phyloP scores from a whole-genome alignment of 2,888 invertebrate genomes.

The Noctua janthina region DNA sequence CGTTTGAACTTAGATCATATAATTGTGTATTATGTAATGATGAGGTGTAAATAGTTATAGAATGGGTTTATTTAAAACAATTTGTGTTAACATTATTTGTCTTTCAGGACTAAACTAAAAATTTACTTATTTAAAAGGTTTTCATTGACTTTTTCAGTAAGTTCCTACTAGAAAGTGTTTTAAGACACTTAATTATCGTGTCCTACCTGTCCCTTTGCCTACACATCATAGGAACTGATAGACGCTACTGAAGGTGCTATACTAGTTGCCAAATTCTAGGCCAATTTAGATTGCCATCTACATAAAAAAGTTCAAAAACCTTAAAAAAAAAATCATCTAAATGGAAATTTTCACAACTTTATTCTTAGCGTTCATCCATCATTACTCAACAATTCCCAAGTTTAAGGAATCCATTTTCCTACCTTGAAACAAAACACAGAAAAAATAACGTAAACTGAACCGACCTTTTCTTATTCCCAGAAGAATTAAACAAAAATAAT shows the following conservation, averaged over 20 bases:
- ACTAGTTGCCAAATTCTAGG: neutral
- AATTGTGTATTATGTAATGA: conserved; percentile 19
- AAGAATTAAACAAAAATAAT: conserved; percentile 41
- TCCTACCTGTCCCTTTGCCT: neutral
- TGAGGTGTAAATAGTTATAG: neutral
- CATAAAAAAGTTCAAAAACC: neutral
- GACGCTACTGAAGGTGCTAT: neutral
- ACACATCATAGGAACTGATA: neutral
- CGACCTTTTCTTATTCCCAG: conserved; percentile 35
- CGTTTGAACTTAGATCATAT: conserved; percentile 31
- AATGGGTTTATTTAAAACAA: neutral
- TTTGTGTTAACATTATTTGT: neutral
- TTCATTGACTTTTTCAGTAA: neutral
- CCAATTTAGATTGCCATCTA: neutral
- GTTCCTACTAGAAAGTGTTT: neutral
- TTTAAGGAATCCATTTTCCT: conserved; percentile 8
- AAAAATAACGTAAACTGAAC: conserved; percentile 1
- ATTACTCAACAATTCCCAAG: conserved; percentile 16
- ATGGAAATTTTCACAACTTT: neutral
- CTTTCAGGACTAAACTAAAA: neutral
- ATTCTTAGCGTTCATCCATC: neutral
- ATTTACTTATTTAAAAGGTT: neutral
- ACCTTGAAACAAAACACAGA: conserved; percentile 2
- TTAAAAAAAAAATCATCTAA: neutral
- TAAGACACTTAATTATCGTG: neutral